Base-by-base conservation (phyloP, 2,113 vertebrate genomes). In the Drymodes brunneopygia region DNA sequence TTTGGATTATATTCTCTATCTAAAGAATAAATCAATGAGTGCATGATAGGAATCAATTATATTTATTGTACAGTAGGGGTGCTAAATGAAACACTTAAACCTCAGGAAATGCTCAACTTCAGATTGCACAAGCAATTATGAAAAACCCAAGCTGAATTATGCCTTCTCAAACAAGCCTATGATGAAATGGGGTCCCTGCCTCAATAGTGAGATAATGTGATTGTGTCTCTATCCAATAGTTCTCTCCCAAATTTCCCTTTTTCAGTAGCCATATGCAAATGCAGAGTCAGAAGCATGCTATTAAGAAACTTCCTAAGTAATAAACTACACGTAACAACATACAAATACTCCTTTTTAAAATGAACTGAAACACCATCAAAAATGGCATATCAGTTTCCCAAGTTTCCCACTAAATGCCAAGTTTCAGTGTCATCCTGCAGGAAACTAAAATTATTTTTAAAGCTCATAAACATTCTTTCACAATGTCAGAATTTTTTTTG, bases 41-140 rank as follows among this genome's bases (percentile, higher is more conserved):
- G 38, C 38, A 71, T 60, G 33, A 81, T 56, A 90, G 64, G n/a
- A 93, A 95, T 70, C 42, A 78, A 90, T 61, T 78, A 64, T 12
- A 88, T 82, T 88, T 86, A 95, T 86, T 80, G 67, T 92, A 88
- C 53, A 70, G 56, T 45, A 81, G 31, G 51, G 23, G 33, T 57
- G 60, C 44, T 95, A 90, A 95, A 86, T 92, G 88, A 88, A 93
- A 92, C 74, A 88, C 62, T 95, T 75, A 75, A 87, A 92, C 58
- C 66, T 90, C 92, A 90, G 72, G 60, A 97, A 92, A 90, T n/a
- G 20, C 25, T 71, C 53, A 90, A 60, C n/a, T 92, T 93, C 54
- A 74, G 73, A 94, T 74, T 88, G 64, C 56, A 83, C 42, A 86
- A 88, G n/a, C 60, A 72, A 72, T 23, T 82, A 58, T 72, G 70